A percentile compares a stretch with the other conserved stretches of the same genome.
Conservation (phyloP, 2,113 vertebrate species). For the Porphyrio hochstetteri region DNA sequence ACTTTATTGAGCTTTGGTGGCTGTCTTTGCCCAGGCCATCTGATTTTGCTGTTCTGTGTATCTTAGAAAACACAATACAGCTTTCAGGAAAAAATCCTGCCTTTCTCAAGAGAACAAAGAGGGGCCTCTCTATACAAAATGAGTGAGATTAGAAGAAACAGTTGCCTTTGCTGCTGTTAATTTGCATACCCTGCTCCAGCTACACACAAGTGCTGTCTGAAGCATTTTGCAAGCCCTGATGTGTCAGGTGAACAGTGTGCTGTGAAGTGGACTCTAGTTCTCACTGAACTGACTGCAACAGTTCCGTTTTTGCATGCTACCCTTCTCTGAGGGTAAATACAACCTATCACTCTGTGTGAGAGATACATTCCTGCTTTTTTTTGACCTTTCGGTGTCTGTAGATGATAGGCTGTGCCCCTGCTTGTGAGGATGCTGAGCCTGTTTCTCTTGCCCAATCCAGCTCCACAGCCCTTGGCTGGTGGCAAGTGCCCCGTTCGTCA, state of each 20-base stretch:
- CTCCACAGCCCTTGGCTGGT: not conserved
- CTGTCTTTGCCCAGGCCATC: not conserved
- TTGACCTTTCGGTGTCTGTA: not conserved
- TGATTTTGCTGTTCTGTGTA: conserved; percentile 3
- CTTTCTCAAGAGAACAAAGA: conserved; percentile 37
- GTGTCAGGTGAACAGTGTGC: not conserved
- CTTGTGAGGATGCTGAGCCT: not conserved
- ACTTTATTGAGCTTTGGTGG: not conserved
- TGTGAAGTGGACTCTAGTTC: not conserved
- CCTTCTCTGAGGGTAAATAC: not conserved
- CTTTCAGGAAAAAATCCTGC: conserved; percentile 28
- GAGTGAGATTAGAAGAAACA: conserved; percentile 44
- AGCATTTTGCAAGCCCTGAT: not conserved
- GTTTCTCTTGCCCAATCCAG: not conserved
- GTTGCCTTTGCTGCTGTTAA: conserved; percentile 18
- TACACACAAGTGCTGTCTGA: not conserved
- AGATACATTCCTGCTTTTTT: not conserved
- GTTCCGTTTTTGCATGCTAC: rapidly evolving
- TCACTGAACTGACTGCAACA: not conserved
- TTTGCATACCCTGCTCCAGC: not conserved
- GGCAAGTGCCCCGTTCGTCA: rapidly evolving
- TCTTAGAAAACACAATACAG: not conserved
- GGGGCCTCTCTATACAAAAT: not conserved
- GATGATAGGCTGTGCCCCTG: not conserved
- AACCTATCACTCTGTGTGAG: not conserved